Evolutionary conservation across 2,888 invertebrate species (phyloP), one percentile per base, ranked within the genome.

Genomic region (Holacanthella duospinosa): DNA sequence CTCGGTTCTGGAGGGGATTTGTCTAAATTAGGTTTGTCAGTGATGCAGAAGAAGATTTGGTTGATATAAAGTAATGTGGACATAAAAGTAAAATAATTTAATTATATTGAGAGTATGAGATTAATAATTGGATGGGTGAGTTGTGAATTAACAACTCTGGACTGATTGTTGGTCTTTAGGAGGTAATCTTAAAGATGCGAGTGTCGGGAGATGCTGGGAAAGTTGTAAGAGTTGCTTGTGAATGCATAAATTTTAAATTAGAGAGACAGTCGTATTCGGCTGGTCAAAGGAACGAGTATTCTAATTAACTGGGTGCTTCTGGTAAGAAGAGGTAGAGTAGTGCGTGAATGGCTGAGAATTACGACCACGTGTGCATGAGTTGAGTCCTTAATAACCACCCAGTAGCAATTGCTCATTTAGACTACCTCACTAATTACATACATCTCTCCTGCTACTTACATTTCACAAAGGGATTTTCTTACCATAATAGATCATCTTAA

Each of bases 401-500:
- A 48, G 48, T 48, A 48, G 48, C 48, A 48, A 48, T 48, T 48
- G 48, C 48, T 48, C 48, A 48, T 48, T 48, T 48, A 48, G n/a
- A 48, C 6, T 48, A 48, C n/a, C 21, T 4, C n/a, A 48, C 48
- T 48, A 48, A 48, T 48, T 48, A 48, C 48, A 48, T 48, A 21
- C 9, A 36, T 36, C 48, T 48, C 48, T 48, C 21, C n/a, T 16
- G n/a, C n/a, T 48, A 16, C 12, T 4, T 21, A 9, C 48, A 48
- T 48, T 48, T 16, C 48, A 48, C 4, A 9, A 48, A 48, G n/a
- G n/a, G n/a, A 48, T 48, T 48, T 16, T 16, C 16, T 48, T 9
- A 21, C 4, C 16, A 48, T n/a, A 48, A 48, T 48, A 48, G 16
- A 48, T 48, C 48, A 48, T 48, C 48, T 48, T 21, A 48, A 48